Conservation (phyloP, 2,888 invertebrate genomes). For the Odontocolon sp. region DNA sequence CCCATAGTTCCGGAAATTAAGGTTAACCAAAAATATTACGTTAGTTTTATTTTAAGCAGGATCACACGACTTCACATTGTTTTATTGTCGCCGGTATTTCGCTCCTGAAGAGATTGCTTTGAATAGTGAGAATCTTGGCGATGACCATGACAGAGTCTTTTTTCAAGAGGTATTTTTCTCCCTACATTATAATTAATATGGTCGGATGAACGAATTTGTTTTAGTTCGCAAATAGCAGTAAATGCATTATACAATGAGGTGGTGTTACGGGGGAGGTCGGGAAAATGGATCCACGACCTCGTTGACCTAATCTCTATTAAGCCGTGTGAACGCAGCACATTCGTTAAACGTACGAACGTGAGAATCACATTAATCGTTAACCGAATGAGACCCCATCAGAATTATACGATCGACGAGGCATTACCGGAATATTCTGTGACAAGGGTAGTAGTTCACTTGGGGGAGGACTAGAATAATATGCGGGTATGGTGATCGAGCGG, state of each 20-base stretch:
- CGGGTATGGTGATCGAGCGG: background rate
- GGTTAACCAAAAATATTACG: conserved; percentile 47
- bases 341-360: conserved; percentile 11
- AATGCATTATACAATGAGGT: too few relatives aligned
- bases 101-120: conserved; percentile 18
- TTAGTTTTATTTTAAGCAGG: conserved; percentile 30
- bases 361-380: conserved; percentile 32
- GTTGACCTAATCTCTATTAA: conserved; percentile 41
- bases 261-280: too few relatives aligned
- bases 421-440: conserved; percentile 55
- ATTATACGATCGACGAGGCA: conserved; percentile 13
- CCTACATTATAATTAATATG: background rate
- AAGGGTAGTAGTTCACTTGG: conserved; percentile 45
- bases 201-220: too few relatives aligned
- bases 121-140: conserved; percentile 9
- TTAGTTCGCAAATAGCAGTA: too few relatives aligned
- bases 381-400: conserved; percentile 5
- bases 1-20: conserved; percentile 58
- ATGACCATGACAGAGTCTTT: background rate
- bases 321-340: conserved; percentile 23
- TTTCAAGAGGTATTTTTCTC: background rate
- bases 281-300: conserved; percentile 17
- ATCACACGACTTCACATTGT: conserved; percentile 52
- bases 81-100: conserved; percentile 1
- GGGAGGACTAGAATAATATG: conserved; percentile 46